Base-by-base conservation (phyloP, 2,113 vertebrate species). In the Callorhinus ursinus region DNA sequence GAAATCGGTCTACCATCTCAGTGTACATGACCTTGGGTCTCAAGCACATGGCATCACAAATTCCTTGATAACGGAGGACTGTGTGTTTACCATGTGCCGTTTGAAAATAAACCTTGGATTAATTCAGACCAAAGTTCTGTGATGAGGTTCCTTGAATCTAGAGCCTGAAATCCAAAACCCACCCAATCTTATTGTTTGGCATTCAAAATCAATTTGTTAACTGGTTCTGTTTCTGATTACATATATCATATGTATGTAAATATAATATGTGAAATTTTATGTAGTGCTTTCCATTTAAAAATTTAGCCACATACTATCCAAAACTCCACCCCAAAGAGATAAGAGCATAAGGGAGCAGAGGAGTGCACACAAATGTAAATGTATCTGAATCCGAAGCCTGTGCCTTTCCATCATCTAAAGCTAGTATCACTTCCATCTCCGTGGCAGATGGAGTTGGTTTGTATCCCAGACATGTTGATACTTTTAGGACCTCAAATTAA, bases 401-500 rank as follows among this genome's bases (percentile, higher is more conserved):
- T 1, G 18, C 21, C 2, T 33, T 69, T 22, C n/a, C 26, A 9
- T 12, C 7, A 1, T 46, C 9, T 28, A 2, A 28, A 9, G 5
- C 7, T 15, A 19, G 19, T 5, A 7, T 39, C 51, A 49, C 26
- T 71, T 46, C 16, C 39, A 36, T 72, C 80, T 67, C 22, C 46
- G 18, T 53, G 53, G 42, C 19, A 57, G 55, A 51, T 4, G n/a
- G 19, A 15, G n/a, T 26, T 72, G 14, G 31, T 86, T 85, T 86
- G 36, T n/a, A 42, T 46, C 13, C 63, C 88, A 31, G 74, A 3
- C 7, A 67, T 0, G 1, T 0, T 28, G 5, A 46, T 61, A 55
- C 42, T 39, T 79, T 79, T 55, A 28, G 26, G 5, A 84, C 22
- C 33, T 85, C 1, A 55, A n/a, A 81, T 2, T 36, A 61, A 31